phyloP scores from a whole-genome alignment of 2,888 invertebrate genomes.

The Acleris emargana region DNA sequence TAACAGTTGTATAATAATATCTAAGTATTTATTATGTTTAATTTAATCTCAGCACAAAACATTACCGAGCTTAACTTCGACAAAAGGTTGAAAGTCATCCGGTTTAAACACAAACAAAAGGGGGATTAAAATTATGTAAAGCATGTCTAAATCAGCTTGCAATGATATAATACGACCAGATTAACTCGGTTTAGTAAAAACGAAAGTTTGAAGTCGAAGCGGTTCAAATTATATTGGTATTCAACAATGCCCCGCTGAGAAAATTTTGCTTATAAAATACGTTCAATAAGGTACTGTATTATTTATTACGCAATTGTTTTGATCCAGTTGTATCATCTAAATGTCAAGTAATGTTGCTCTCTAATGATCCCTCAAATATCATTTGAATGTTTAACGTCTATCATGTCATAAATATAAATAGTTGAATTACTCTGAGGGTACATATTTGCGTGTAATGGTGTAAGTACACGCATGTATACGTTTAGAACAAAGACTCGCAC shows the following conservation, averaged over 20 bases:
- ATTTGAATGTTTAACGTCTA: too few species aligned
- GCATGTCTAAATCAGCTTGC: constrained; percentile 42
- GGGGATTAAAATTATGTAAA: constrained; percentile 45
- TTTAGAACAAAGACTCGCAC: too few species aligned
- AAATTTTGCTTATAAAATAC: constrained; percentile 1
- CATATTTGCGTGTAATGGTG: too few species aligned
- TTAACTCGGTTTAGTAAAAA: not conserved
- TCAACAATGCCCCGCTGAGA: constrained; percentile 1
- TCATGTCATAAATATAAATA: too few species aligned
- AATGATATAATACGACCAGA: constrained; percentile 32
- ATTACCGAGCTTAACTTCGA: constrained; percentile 11
- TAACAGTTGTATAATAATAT: constrained; percentile 1
- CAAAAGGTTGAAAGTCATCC: constrained; percentile 28
- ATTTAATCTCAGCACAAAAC: constrained; percentile 23
- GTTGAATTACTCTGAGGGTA: too few species aligned
- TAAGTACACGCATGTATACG: too few species aligned
- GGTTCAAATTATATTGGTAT: not conserved
- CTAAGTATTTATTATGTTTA: too few species aligned
- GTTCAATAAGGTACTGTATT: constrained; percentile 10
- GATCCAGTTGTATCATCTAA: not conserved
- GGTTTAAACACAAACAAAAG: constrained; percentile 24
- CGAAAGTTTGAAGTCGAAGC: not conserved
- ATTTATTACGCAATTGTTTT: constrained; percentile 2
- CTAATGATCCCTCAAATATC: too few species aligned
- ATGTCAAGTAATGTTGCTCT: too few species aligned